Conservation (phyloP, 37 sponge, comb jelly and placozoan species). For the Chondrilla cf. caribensis region DNA sequence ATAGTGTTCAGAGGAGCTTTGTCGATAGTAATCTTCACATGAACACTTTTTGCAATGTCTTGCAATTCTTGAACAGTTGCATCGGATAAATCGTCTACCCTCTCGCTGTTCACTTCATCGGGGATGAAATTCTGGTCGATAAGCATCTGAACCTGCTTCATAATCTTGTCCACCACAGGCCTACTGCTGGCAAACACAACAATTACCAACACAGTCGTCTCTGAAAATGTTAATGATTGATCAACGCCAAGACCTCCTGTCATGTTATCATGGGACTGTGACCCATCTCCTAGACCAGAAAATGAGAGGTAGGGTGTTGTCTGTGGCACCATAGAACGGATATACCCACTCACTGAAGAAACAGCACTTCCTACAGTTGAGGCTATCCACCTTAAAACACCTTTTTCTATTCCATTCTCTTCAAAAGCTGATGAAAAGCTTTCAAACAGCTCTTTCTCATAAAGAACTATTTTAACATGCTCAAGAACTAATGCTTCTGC, state of each 20-base stretch:
- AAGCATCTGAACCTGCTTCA: not conserved
- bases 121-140: not conserved
- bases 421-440: not conserved
- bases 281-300: no score
- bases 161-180: not conserved
- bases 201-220: not conserved
- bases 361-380: not conserved
- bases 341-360: not conserved
- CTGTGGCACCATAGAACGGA: not conserved
- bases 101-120: not conserved
- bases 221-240: no score
- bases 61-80: not conserved
- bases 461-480: not conserved
- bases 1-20: not conserved
- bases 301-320: not conserved
- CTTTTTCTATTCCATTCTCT: not conserved
- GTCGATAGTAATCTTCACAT: slow-evolving; percentile 18
- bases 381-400: not conserved
- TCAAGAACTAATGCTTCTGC: no score
- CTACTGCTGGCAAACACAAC: not conserved
- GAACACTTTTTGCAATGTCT: not conserved
- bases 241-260: no score
- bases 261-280: not conserved
- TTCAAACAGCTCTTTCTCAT: not conserved
- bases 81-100: not conserved